Evolutionary conservation across 2,888 invertebrate species (phyloP), one percentile per base, ranked within the genome.

Genomic region (Eumerus sabulonum): DNA sequence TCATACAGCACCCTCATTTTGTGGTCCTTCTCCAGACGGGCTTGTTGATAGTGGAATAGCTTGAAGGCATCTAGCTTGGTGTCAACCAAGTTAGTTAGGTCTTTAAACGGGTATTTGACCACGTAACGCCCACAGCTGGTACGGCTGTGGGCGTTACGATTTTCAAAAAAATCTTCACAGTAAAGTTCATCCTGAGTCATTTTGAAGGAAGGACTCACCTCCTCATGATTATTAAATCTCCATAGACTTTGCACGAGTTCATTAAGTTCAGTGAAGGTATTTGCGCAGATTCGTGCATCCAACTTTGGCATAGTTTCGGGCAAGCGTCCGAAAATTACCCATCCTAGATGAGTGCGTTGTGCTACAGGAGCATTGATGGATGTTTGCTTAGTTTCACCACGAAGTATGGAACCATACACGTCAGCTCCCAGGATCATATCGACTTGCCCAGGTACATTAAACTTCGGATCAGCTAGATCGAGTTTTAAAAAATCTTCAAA

Each of bases 381-480:
- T 40, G 44, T 50, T 36, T 36, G 16, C 9, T 54, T 44, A 14
- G 48, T 44, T 45, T 68, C 70, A 48, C 60, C 70, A 60, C 27
- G 17, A 17, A 81, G 45, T n/a, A 81, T 18, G 11, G 51, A 60
- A 38, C 74, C 66, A 62, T 60, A 71, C 9, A 72, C 12, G 35
- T 76, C 67, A 27, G 73, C 74, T 42, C 74, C 81, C 16, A 74
- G 14, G n/a, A 74, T 74, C 9, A 74, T 62, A 44, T 71, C n/a
- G n/a, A n/a, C n/a, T n/a, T n/a, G n/a, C 81, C 70, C 66, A 42
- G 70, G 66, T 44, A 66, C 57, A 38, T 68, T 50, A 14, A 81
- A 76, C 9, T 67, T 62, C 4, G 63, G 45, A 38, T 82, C 81
- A 1, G 72, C 81, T 13, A 73, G 51, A 11, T 40, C 54, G 11